A percentile compares a stretch with the other conserved stretches of the same genome.
Conservation (phyloP, 2,797 vertebrate genomes). For the Cyclopterus lumpus region DNA sequence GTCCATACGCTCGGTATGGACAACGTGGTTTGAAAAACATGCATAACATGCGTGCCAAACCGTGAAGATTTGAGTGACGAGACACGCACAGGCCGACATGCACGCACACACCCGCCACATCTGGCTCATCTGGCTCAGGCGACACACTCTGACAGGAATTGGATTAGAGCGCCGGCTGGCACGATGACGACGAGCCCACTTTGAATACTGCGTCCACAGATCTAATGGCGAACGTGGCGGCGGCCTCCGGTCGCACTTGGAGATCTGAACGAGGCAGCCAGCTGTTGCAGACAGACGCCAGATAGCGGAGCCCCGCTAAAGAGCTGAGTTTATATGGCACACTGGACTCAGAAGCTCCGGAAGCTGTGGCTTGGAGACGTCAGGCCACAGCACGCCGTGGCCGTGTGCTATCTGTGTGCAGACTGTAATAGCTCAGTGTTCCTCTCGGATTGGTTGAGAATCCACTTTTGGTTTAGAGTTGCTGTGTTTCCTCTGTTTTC, state of each 20-base stretch:
- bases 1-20: slow-evolving; percentile 10
- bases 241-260: slow-evolving; percentile 33
- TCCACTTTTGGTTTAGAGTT: slow-evolving; percentile 58
- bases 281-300: slow-evolving; percentile 53
- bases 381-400: slow-evolving; percentile 12
- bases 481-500: slow-evolving; percentile 46
- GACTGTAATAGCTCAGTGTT: slow-evolving; percentile 17
- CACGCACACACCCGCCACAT: slow-evolving; percentile 39
- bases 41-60: slow-evolving; percentile 45
- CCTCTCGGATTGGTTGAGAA: slow-evolving; percentile 43
- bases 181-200: slow-evolving; percentile 50
- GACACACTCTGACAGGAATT: slow-evolving; percentile 63
- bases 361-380: slow-evolving; percentile 15
- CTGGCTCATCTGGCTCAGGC: slow-evolving; percentile 61
- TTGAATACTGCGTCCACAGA: slow-evolving; percentile 54
- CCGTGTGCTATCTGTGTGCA: slow-evolving; percentile 48
- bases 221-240: slow-evolving; percentile 51
- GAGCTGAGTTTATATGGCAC: slow-evolving; percentile 20
- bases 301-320: slow-evolving; percentile 23
- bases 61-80: slow-evolving; percentile 38
- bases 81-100: slow-evolving; percentile 23
- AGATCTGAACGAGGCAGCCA: slow-evolving; percentile 52
- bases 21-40: slow-evolving; percentile 9
- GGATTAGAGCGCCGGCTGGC: slow-evolving; percentile 59
- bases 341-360: neutral